Base-by-base conservation (phyloP, 2,888 invertebrate genomes). In the Drosophila helvetica region DNA sequence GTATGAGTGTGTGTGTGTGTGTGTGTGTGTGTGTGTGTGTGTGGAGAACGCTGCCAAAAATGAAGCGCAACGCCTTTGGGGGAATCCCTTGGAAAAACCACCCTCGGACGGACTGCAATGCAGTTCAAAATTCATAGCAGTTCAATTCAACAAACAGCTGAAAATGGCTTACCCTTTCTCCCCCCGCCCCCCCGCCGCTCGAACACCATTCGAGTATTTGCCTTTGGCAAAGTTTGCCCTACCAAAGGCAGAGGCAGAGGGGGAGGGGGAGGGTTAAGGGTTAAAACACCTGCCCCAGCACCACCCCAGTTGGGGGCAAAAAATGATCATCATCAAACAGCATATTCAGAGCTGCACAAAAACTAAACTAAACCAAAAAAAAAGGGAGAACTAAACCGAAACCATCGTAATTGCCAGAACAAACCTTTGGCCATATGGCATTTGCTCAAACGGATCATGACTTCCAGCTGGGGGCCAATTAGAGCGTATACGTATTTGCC, bases 141-240 rank as follows among this genome's bases (percentile, higher is more conserved):
- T 79, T 74, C 78, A 64, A 78, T 68, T 75, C 67, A 68, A 60
- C 68, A 56, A 77, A 77, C 61, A 69, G 70, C 62, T 62, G 63
- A 70, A 69, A 69, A 43, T 60, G 68, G 53, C 53, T 38, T 38
- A 2, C 15, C 38, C 6, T 9, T 27, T 8, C 15, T 3, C 15
- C n/a, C 6, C 5, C 15, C 12, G 0, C 33, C 5, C 66, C 6
- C 5, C 15, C 12, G 0, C 33, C 5, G 57, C 57, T 65, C 25
- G 47, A 66, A 68, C 67, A 57, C 67, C 69, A 38, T 52, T 56
- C 38, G 53, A 57, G 19, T 71, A 62, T 77, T 77, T 74, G 59
- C 59, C 59, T 57, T 72, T 12, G 62, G 69, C 63, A 60, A 56
- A 60, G 56, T 56, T 67, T 67, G 45, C 61, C 47, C 12, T 12